Base-by-base conservation (phyloP, 2,797 vertebrate genomes). In the Spheniscus humboldti region DNA sequence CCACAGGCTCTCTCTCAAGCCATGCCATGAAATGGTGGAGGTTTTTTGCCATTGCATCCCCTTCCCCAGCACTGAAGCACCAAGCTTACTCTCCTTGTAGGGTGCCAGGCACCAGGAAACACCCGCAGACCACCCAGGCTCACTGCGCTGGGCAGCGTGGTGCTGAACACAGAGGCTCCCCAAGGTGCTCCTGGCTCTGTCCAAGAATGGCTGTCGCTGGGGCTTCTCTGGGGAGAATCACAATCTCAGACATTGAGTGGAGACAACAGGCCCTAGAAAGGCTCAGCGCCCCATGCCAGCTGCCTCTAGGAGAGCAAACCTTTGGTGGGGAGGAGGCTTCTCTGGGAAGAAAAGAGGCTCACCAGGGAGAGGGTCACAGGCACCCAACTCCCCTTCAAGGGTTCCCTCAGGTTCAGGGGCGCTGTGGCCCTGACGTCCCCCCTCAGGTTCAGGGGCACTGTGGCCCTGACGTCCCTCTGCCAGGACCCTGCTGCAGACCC, bases 121-220 rank as follows among this genome's bases (percentile, higher is more conserved):
- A 22, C 8, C 24, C 4, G 1, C 6, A 20, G 57, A 5, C 15
- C 11, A 15, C 43, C 37, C 20, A 18, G 60, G 30, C 20, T 74
- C 8, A 1, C 48, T 37, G 18, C 0, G 3, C 22, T 56, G 62
- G 28, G 41, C 23, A 13, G 6, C 0, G 0, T 5, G 16, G 24
- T 17, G 28, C 69, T 48, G 66, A 81, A 69, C 80, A 57, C 31
- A 31, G 59, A 11, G 20, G 8, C 7, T 60, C 57, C 45, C 22
- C 9, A 6, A 11, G 11, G 3, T 68, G 25, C 27, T 73, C 24
- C 71, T 64, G 33, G 1, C 35, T 72, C 35, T 43, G 17, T 31
- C 62, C 2, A 0, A 22, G 35, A 60, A 16, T 11, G 18, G 30
- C 41, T 79, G 55, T 22, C 67, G 18, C 25, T 4, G 35, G 28